Base-by-base conservation (phyloP, 2,113 vertebrate species). In the Acanthisitta chloris region DNA sequence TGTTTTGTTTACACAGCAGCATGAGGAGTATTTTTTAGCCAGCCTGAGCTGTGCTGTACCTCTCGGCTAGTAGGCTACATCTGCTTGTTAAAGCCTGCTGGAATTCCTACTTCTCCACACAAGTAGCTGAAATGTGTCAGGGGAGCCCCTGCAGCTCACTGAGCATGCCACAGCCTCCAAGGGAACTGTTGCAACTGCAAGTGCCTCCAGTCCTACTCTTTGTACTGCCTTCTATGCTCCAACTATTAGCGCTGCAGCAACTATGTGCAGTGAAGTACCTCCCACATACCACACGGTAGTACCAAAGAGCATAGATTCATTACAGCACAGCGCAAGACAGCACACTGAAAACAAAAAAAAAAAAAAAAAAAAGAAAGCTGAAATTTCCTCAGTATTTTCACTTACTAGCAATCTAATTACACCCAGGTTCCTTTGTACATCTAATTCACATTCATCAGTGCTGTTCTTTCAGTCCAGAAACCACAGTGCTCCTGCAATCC, bases 211-310 rank as follows among this genome's bases (percentile, higher is more conserved):
- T 93, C 80, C 25, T 78, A 95, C 90, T 95, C 96, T 97, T 94
- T 94, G 96, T 94, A 81, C 95, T 88, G 97, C 96, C 90, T 96
- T 96, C 95, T 78, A 76, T 88, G 96, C 96, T 97, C 92, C 97
- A 97, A 97, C 92, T 97, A 88, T 91, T 95, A 97, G 94, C 86
- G 96, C 96, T 97, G 96, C 97, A 98, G 97, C 97, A 97, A 97
- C 92, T 97, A 87, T 96, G 92, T 96, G 91, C 94, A 96, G 95
- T 42, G 92, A 93, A 91, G 97, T 94, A 96, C 95, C 97, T 98
- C 97, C 97, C 97, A 97, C 97, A 97, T 94, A 96, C 89, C 96
- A 96, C 85, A 92, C 88, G 54, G 94, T 85, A 92, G 73, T 90
- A 97, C 94, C 97, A 98, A 95, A 84, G 95, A 77, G 86, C 95